Evolutionary conservation across 2,797 vertebrate species (phyloP).

Genomic region (Miichthys miiuy): DNA sequence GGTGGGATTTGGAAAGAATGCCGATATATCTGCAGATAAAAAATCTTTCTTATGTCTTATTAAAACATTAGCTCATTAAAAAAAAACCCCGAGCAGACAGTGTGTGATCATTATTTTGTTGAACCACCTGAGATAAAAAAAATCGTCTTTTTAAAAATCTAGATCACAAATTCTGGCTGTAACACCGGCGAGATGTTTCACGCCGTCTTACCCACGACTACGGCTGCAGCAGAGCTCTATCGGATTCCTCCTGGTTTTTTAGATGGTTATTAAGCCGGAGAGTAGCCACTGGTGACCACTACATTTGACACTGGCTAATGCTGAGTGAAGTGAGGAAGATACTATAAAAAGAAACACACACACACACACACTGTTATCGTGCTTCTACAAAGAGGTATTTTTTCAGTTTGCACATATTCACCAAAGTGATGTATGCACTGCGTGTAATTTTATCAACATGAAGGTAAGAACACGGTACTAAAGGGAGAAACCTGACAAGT

Average conservation of each 20-base stretch:
- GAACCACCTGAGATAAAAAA: constrained; percentile 23
- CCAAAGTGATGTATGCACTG: constrained; percentile 42
- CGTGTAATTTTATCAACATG: constrained; percentile 59
- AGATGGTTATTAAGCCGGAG: constrained; percentile 56
- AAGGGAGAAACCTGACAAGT: constrained; percentile 43
- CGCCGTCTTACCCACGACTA: constrained; percentile 45
- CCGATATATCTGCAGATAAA: constrained; percentile 28
- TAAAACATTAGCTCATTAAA: constrained; percentile 48
- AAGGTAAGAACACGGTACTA: constrained; percentile 36
- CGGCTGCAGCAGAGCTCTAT: constrained; percentile 46
- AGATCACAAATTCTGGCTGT: constrained; percentile 24
- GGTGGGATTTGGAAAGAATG: constrained; percentile 37
- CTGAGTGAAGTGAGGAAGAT: constrained; percentile 28
- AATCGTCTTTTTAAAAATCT: constrained; percentile 9
- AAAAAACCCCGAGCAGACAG: constrained; percentile 26
- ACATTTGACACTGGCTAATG: constrained; percentile 47
- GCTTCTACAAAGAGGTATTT: constrained; percentile 38
- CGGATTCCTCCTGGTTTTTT: constrained; percentile 56
- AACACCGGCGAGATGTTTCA: constrained; percentile 40
- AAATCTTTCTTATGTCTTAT: constrained; percentile 28
- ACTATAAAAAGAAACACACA: constrained; percentile 1
- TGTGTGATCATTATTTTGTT: constrained; percentile 34
- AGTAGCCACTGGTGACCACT: constrained; percentile 54
- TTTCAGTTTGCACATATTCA: constrained; percentile 61
- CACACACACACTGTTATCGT: constrained; percentile 4